These are phyloP conservation scores for Drosophila mettleri DNA, from an alignment of 2,888 invertebrate genomes.

Conservation along the genomic window DNA sequence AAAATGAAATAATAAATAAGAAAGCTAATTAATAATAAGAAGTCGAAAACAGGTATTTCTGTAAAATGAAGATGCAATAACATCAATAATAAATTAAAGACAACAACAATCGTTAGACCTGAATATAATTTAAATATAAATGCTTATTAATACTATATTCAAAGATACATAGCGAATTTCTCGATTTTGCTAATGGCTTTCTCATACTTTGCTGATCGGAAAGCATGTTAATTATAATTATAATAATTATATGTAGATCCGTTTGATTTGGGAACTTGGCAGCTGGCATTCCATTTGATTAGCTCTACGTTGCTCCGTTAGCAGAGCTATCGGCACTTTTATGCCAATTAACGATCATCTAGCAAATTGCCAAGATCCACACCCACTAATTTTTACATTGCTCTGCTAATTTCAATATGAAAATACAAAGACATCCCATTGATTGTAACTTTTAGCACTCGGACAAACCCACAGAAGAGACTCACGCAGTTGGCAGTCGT, in stretches of 20 bases:
- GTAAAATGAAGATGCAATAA: background rate
- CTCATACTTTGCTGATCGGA: background rate
- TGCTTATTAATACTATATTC: background rate
- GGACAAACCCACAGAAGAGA: background rate
- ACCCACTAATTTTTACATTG: conserved; percentile 46
- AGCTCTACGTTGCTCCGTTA: background rate
- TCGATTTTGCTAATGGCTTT: background rate
- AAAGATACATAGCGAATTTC: background rate
- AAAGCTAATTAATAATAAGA: background rate
- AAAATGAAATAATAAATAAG: too few species aligned
- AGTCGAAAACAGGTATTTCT: background rate
- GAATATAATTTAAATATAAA: background rate
- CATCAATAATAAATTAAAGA: background rate
- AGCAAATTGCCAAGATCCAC: conserved; percentile 9
- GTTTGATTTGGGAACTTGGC: background rate
- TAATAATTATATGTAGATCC: conserved; percentile 1
- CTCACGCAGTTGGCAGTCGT: background rate
- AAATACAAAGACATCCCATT: conserved; percentile 15
- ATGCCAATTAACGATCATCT: conserved; percentile 53
- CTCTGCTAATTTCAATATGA: conserved; percentile 50
- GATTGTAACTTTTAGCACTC: conserved; percentile 13
- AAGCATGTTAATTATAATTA: conserved; percentile 17
- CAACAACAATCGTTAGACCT: background rate
- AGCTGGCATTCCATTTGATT: conserved; percentile 2
- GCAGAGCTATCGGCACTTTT: conserved; percentile 42